Evolutionary conservation across 2,113 vertebrate species (phyloP).

Genomic region (Ciconia stormi): DNA sequence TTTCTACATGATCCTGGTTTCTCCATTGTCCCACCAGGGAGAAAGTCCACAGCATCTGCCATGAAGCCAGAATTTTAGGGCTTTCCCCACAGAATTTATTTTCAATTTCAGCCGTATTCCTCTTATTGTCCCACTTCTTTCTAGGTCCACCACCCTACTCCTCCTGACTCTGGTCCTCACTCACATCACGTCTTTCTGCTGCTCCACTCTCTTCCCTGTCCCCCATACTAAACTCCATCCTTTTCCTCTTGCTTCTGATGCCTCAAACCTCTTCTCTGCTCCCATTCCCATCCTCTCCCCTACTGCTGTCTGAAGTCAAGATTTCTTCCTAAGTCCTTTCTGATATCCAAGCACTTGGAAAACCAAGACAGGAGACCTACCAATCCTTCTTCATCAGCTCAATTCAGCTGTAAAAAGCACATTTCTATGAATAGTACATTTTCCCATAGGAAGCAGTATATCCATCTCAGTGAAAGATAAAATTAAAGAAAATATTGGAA

Average conservation of each 20-base stretch:
- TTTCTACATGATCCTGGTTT: not conserved
- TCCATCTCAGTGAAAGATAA: not conserved
- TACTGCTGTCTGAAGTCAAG: not conserved
- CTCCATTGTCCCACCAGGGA: not conserved
- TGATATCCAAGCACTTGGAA: not conserved
- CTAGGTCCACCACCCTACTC: not conserved
- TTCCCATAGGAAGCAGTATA: not conserved
- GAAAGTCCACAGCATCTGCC: not conserved
- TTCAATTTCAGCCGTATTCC: not conserved
- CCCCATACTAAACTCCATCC: not conserved
- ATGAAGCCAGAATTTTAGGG: not conserved
- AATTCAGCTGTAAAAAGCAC: conserved; percentile 68
- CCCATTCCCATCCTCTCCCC: not conserved
- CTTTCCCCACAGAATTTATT: not conserved
- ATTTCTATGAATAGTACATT: not conserved
- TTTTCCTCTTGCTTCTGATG: not conserved
- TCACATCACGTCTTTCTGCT: not conserved
- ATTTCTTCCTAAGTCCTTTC: not conserved
- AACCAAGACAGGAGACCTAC: conserved; percentile 62
- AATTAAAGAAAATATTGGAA: not conserved
- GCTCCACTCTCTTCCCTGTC: not conserved
- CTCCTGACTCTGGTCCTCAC: not conserved
- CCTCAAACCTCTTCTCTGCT: not conserved
- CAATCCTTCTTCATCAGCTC: conserved; percentile 39
- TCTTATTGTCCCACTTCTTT: not conserved